Base-by-base conservation (phyloP, 1,140 invertebrate species). In the Melitaea cinxia region DNA sequence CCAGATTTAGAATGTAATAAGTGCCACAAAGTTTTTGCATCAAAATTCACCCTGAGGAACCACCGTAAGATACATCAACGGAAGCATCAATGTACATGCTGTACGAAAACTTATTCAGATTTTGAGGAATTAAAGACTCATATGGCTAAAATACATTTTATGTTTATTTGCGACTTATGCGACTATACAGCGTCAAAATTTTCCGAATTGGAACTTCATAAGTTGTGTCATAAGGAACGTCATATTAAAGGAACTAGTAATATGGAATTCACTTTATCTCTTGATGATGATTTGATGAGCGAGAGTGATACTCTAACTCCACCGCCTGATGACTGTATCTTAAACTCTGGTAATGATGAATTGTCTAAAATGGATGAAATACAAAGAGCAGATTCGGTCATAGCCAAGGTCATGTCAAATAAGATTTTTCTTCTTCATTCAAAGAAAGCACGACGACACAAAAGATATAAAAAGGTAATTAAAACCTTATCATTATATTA, bases 21-120 rank as follows among this genome's bases (percentile, higher is more conserved):
- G 49, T 91, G 91, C 69, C 79, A 80, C 17, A 91, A 91, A 73
- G 89, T 91, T 0, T 91, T 91, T 68, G 83, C 89, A 0, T 84
- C 89, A n/a, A 90, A 89, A 62, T 83, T 82, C 55, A 85, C 80
- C 1, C 63, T 90, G n/a, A 74, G 83, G 6, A 83, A 77, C 17
- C 93, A 93, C 61, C 75, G 89, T 5, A 93, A 92, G 63, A 89
- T 93, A 50, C 93, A 94, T 68, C 71, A 83, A 30, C 78, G 92
- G 10, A 90, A 91, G 45, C 89, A 92, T 59, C 89, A 89, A 0
- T 93, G 93, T 26, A 84, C 89, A 7, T 91, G 91, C 24, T 91
- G 88, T 57, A 61, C 67, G 2, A 85, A 80, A 50, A 75, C 79
- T 0, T 91, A 78, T 39, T 59, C 77, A 1, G 79, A 72, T 5